A percentile compares a stretch with the other conserved stretches of the same genome.
Evolutionary conservation across 2,888 invertebrate genomes (phyloP).

Genomic region (Drosophila percnosoma): DNA sequence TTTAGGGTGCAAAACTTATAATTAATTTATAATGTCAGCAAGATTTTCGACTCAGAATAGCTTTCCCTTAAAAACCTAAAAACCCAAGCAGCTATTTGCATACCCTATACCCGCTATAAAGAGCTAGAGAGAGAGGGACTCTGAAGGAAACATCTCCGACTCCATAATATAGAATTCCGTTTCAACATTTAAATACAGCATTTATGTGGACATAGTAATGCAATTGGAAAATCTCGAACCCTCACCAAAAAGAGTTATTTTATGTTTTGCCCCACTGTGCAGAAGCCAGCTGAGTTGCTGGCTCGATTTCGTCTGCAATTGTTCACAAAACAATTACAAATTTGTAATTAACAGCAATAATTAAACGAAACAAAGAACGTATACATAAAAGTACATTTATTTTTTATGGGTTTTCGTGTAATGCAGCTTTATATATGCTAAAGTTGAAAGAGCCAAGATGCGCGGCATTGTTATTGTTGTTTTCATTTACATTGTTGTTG

Average conservation of each 20-base stretch:
- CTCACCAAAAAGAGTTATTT: neutral
- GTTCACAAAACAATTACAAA: slow-evolving; percentile 66
- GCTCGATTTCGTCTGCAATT: slow-evolving; percentile 45
- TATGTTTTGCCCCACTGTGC: slow-evolving; percentile 29
- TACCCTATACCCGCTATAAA: neutral
- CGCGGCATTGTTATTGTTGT: slow-evolving; percentile 16
- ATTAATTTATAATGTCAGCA: no score
- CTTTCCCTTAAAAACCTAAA: no score
- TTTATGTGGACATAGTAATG: neutral
- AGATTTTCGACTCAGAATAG: no score
- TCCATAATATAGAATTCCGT: neutral
- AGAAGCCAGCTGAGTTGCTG: slow-evolving; percentile 28
- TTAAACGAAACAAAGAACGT: slow-evolving; percentile 38
- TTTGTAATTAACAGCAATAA: slow-evolving; percentile 60
- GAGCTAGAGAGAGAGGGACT: neutral
- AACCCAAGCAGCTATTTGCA: neutral
- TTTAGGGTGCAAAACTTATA: no score
- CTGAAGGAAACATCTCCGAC: neutral
- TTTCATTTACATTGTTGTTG: slow-evolving; percentile 16
- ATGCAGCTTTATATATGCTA: slow-evolving; percentile 21
- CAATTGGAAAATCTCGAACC: neutral
- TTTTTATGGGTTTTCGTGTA: slow-evolving; percentile 9
- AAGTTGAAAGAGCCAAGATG: slow-evolving; percentile 15
- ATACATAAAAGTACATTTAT: slow-evolving; percentile 1
- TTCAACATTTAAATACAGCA: neutral